phyloP scores from a whole-genome alignment of 2,113 vertebrate species.

The Salminus brasiliensis region DNA sequence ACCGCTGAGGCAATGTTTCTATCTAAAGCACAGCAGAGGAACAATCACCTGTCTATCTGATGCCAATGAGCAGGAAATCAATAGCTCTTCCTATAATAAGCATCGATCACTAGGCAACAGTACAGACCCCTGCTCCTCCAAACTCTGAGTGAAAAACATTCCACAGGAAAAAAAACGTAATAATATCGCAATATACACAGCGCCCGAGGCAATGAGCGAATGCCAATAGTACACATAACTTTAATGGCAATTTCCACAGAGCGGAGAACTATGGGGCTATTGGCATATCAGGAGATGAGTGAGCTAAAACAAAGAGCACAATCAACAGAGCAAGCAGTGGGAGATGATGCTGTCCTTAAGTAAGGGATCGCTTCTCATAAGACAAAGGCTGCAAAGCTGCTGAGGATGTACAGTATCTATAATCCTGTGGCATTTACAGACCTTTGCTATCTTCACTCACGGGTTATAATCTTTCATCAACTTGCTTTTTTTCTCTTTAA shows the following conservation, averaged over 20 bases:
- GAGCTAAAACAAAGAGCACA: slow-evolving; percentile 6
- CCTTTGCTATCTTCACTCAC: background rate
- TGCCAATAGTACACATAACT: slow-evolving; percentile 31
- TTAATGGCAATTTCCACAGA: slow-evolving; percentile 31
- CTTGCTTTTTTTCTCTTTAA: background rate
- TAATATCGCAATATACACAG: slow-evolving; percentile 41
- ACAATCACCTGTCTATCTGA: slow-evolving; percentile 45
- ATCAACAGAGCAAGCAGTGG: background rate
- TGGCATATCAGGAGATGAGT: slow-evolving; percentile 25
- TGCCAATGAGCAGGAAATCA: slow-evolving; percentile 48
- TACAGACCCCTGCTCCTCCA: background rate
- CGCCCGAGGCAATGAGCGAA: slow-evolving; percentile 38
- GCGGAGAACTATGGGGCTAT: slow-evolving; percentile 18
- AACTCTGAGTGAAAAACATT: slow-evolving; percentile 5
- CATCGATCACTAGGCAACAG: slow-evolving; percentile 43
- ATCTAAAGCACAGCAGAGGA: background rate
- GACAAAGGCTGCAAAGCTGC: background rate
- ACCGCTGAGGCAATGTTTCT: background rate
- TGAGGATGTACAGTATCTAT: background rate
- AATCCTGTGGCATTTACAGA: slow-evolving; percentile 34
- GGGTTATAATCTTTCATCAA: slow-evolving; percentile 1
- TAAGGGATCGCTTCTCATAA: slow-evolving; percentile 10
- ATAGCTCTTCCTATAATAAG: slow-evolving; percentile 51
- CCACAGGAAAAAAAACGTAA: slow-evolving; percentile 22
- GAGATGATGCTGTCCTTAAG: slow-evolving; percentile 23